Conservation (phyloP, 2,113 vertebrate genomes). For the Helogale parvula region DNA sequence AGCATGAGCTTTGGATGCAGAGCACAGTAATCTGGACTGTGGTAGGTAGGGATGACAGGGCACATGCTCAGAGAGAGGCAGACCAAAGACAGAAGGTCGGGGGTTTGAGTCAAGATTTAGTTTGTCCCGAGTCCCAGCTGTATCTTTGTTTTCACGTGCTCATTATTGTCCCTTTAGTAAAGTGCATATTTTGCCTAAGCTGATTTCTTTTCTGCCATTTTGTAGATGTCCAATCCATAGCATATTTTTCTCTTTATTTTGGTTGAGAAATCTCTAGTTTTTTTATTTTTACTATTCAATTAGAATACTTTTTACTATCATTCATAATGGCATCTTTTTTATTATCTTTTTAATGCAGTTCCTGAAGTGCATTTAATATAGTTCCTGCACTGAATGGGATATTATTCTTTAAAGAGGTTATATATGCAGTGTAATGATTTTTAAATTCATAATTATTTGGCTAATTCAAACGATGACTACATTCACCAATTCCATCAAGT, state of each 20-base stretch:
- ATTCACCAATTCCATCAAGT: neutral
- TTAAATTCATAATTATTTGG: slow-evolving; percentile 28
- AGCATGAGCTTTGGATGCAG: neutral
- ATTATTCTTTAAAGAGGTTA: neutral
- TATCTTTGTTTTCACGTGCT: neutral
- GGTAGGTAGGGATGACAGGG: too few relatives aligned
- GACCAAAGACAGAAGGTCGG: neutral
- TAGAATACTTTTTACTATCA: neutral
- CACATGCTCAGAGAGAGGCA: neutral
- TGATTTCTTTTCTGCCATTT: neutral
- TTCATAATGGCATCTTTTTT: neutral
- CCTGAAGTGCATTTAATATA: neutral
- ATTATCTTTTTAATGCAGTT: neutral
- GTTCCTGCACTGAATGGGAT: neutral
- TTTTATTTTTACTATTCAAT: neutral
- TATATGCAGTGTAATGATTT: neutral
- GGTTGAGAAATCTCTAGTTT: neutral
- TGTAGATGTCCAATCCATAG: neutral
- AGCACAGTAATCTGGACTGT: rapidly evolving
- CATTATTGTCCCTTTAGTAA: neutral
- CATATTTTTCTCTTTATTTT: neutral
- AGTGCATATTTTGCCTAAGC: neutral
- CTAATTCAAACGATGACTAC: slow-evolving; percentile 1
- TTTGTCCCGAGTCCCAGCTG: neutral
- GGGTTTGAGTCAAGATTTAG: neutral